A percentile compares a stretch with the other conserved stretches of the same genome.
These are phyloP conservation scores for Oscheius sp. DNA, from an alignment of 1,140 invertebrate genomes.

Conservation along the genomic window DNA sequence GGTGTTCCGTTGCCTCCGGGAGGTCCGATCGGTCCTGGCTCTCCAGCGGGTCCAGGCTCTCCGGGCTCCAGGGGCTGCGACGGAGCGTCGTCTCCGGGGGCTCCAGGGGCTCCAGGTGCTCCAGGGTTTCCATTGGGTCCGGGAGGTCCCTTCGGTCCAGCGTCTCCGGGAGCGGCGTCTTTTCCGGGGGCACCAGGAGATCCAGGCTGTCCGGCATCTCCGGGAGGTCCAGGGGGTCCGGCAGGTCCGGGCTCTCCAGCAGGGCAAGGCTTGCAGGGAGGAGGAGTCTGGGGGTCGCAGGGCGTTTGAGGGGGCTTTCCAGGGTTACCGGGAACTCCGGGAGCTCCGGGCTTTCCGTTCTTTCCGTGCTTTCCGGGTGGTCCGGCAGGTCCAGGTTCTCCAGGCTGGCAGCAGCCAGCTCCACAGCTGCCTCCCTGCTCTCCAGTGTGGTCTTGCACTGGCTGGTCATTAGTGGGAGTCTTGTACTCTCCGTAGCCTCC, in stretches of 20 bases:
- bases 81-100: background rate
- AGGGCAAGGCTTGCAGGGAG: conserved; percentile 38
- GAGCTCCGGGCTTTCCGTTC: background rate
- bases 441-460: conserved; percentile 4
- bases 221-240: background rate
- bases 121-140: conserved; percentile 19
- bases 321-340: conserved; percentile 20
- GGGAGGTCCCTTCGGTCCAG: conserved; percentile 19
- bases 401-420: conserved; percentile 40
- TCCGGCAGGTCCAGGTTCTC: conserved; percentile 41
- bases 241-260: conserved; percentile 15
- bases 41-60: conserved; percentile 21
- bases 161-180: conserved; percentile 14
- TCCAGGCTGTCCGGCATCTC: conserved; percentile 7
- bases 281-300: conserved; percentile 31
- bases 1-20: conserved; percentile 21
- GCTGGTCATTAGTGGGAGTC: no score
- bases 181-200: conserved; percentile 6
- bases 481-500: background rate
- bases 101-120: conserved; percentile 15
- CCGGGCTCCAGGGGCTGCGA: conserved; percentile 9
- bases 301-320: conserved; percentile 33
- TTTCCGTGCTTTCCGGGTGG: conserved; percentile 28
- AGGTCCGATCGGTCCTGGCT: conserved; percentile 25
- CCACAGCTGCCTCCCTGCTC: conserved; percentile 35